These are phyloP conservation scores for Mustelus asterias DNA, from an alignment of 2,113 vertebrate genomes.

Conservation along the genomic window DNA sequence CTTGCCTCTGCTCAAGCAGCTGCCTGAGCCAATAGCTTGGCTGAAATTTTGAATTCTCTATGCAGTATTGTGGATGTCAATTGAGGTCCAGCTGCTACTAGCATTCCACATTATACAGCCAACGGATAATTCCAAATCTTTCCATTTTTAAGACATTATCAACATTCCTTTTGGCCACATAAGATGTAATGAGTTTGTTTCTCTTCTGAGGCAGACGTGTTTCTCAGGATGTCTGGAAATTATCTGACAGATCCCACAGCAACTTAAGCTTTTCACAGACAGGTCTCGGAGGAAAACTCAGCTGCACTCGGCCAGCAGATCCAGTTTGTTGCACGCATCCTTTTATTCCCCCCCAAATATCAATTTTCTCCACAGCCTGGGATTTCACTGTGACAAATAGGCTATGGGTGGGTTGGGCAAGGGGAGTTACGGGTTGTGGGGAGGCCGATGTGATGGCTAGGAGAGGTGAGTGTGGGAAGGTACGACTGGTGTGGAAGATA, in stretches of 20 bases:
- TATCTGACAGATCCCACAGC: background rate
- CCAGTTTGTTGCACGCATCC: background rate
- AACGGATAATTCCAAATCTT: background rate
- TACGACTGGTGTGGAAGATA: background rate
- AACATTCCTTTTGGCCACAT: background rate
- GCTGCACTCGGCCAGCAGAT: background rate
- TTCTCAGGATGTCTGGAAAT: background rate
- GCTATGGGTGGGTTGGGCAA: too few relatives aligned
- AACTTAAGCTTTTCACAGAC: slow-evolving; percentile 13
- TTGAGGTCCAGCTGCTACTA: background rate
- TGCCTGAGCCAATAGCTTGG: background rate
- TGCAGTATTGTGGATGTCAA: background rate
- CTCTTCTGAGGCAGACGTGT: background rate
- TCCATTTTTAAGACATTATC: slow-evolving; percentile 9
- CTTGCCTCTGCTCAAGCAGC: background rate
- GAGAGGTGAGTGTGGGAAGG: background rate
- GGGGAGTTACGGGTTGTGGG: too few relatives aligned
- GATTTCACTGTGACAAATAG: background rate
- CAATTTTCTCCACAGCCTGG: background rate
- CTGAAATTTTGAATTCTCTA: background rate
- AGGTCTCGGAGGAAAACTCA: background rate
- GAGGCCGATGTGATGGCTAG: too few relatives aligned
- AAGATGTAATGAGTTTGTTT: background rate
- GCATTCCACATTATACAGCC: background rate
- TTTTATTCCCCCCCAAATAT: background rate